These are phyloP conservation scores for Lucilia sericata DNA, from an alignment of 1,140 invertebrate genomes.

Conservation along the genomic window DNA sequence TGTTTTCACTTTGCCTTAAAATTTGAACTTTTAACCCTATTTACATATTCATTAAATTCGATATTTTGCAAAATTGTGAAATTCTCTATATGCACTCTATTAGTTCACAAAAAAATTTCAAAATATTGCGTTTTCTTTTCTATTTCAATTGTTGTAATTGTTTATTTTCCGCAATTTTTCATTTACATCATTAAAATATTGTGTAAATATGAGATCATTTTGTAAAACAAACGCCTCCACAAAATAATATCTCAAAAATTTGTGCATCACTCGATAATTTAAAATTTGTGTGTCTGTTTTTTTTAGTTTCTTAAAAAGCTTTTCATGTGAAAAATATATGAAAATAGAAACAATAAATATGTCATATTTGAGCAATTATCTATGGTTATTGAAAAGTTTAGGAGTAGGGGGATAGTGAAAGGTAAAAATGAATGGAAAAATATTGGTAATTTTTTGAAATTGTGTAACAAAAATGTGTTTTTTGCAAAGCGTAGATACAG, in stretches of 20 bases:
- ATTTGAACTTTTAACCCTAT: background rate
- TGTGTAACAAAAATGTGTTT: no score
- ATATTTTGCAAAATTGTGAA: background rate
- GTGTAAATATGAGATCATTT: constrained; percentile 26
- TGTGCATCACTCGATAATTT: background rate
- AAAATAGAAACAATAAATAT: background rate
- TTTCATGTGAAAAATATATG: background rate
- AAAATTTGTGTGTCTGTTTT: background rate
- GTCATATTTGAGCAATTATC: background rate
- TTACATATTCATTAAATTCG: background rate
- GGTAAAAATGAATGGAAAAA: no score
- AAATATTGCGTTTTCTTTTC: background rate
- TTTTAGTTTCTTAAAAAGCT: background rate
- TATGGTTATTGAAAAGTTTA: background rate
- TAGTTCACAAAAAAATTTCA: background rate
- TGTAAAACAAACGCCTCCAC: constrained; percentile 1
- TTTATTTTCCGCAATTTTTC: background rate
- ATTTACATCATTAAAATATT: background rate
- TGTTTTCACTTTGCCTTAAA: background rate
- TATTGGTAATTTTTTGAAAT: no score
- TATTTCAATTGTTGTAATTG: background rate
- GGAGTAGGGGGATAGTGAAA: no score
- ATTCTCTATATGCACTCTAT: no score
- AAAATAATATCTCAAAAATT: background rate
- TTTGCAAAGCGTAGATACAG: no score